Evolutionary conservation across 2,888 invertebrate genomes (phyloP).

Genomic region (Pandemis cinnamomeana): DNA sequence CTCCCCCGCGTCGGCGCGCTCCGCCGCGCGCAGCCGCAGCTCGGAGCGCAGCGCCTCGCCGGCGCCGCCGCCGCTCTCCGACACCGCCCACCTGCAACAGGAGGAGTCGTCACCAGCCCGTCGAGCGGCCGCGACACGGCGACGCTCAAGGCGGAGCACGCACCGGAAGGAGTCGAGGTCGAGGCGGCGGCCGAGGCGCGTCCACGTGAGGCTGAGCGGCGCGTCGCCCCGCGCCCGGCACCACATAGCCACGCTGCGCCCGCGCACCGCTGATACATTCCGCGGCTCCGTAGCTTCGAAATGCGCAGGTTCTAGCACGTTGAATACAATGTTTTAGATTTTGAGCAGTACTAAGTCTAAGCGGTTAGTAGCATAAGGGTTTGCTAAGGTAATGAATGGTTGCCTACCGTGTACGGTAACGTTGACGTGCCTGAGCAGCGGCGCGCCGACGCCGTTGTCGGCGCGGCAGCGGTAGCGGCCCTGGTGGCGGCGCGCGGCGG

Average conservation of each 20-base stretch:
- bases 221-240: conserved; percentile 92
- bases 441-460: conserved; percentile 92
- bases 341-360: no score
- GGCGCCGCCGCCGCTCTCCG: conserved; percentile 86
- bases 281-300: conserved; percentile 84
- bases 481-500: conserved; percentile 87
- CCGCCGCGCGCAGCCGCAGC: conserved; percentile 86
- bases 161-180: conserved; percentile 86
- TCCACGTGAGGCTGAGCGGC: conserved; percentile 91
- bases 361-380: not conserved
- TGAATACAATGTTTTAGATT: not conserved
- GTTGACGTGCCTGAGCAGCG: conserved; percentile 91
- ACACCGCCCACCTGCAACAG: conserved; percentile 80
- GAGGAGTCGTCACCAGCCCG: not conserved
- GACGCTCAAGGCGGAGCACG: conserved; percentile 76
- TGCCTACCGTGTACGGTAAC: conserved; percentile 90
- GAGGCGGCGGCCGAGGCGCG: conserved; percentile 86
- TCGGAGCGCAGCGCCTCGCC: conserved; percentile 87
- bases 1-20: conserved; percentile 88
- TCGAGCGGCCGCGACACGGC: not conserved
- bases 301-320: conserved; percentile 87
- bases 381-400: no score
- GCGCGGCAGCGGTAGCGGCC: conserved; percentile 93
- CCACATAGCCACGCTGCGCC: conserved; percentile 87
- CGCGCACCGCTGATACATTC: conserved; percentile 86